phyloP scores from a whole-genome alignment of 2,113 vertebrate species.

The Dicrurus megarhynchus region DNA sequence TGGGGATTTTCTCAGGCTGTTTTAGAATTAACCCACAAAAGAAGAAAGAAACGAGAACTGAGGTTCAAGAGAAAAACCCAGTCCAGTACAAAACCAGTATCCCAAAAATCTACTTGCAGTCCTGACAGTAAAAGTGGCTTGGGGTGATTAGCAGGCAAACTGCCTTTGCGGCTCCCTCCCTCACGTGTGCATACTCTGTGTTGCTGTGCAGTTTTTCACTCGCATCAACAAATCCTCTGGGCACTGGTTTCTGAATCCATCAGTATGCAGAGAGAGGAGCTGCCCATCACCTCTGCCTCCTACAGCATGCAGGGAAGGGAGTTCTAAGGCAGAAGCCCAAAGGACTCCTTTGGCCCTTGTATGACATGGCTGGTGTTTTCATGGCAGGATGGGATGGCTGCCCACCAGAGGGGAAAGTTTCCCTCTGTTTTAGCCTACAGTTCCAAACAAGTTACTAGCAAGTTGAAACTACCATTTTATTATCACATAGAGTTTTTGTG shows the following conservation, averaged over 20 bases:
- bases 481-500: too few relatives aligned
- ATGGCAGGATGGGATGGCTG: neutral
- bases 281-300: neutral
- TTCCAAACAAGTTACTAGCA: neutral
- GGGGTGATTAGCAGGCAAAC: neutral
- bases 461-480: neutral
- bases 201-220: neutral
- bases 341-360: neutral
- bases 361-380: neutral
- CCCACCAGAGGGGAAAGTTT: rapidly evolving
- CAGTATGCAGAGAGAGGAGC: neutral
- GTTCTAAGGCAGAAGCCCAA: rapidly evolving
- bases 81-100: neutral
- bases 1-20: neutral
- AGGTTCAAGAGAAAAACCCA: neutral
- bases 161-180: neutral
- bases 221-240: neutral
- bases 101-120: neutral
- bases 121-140: neutral
- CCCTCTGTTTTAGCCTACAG: neutral
- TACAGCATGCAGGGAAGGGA: neutral
- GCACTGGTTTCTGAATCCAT: neutral
- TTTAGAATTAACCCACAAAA: neutral
- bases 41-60: neutral
- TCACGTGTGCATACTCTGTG: too few relatives aligned